Base-by-base conservation (phyloP, 2,797 vertebrate genomes). In the Karalla daura region DNA sequence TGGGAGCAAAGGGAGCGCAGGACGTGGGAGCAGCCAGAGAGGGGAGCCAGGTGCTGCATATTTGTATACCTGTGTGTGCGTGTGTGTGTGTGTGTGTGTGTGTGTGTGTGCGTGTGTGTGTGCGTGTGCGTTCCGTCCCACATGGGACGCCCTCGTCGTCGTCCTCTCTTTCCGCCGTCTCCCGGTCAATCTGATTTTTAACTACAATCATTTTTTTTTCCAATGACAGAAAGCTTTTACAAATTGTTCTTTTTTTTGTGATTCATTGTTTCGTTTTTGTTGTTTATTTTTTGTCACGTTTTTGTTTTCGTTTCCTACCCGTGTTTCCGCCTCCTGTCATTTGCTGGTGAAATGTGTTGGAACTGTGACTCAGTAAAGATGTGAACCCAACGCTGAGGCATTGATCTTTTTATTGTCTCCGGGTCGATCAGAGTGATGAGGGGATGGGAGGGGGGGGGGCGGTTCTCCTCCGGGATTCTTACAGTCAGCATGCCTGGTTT, bases 311-410 rank as follows among this genome's bases (percentile, higher is more conserved):
- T n/a, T 59, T 40, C 45, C 17, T 17, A 4, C 51, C 32, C 63
- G 28, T 82, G 76, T 84, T 81, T 83, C 35, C 27, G 71, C 44
- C 49, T 74, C n/a, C 15, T 84, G 75, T 89, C 54, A 50, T 70
- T 61, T 73, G 56, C 72, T 74, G 83, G 50, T 86, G 65, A 81
- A 85, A 75, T 78, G 55, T 87, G 71, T 84, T 78, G 47, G 53
- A 85, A 71, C 54, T 77, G 80, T 88, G 87, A 88, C 80, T 82
- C 79, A 91, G 85, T 92, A 91, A 92, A 92, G 70, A 86, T 87
- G 87, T 90, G 78, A 89, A 88, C 49, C 74, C 58, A 74, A 52
- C 46, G n/a, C 24, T 59, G 27, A 56, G 3, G 27, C 18, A 10
- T 2, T 10, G 8, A 21, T 65, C 11, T 61, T 59, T 1, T 9